Conservation (phyloP, 1,140 invertebrate genomes). For the Chionoecetes opilio region DNA sequence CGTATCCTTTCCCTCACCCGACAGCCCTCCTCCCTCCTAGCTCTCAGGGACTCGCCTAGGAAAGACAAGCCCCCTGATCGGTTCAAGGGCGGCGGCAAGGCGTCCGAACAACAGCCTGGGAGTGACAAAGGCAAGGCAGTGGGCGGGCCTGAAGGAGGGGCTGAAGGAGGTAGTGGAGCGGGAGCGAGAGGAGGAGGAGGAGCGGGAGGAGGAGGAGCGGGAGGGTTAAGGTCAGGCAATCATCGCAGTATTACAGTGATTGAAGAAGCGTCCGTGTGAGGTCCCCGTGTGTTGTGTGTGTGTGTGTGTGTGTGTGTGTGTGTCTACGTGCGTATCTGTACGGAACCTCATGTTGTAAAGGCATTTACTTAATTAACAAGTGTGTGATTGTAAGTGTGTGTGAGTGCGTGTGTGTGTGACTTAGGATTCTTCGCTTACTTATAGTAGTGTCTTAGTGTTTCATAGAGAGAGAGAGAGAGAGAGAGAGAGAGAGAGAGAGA, state of each 20-base stretch:
- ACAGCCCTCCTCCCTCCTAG: slow-evolving; percentile 36
- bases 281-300: neutral
- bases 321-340: neutral
- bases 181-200: neutral
- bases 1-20: slow-evolving; percentile 50
- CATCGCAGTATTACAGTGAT: neutral
- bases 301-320: neutral
- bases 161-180: neutral
- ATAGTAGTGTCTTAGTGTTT: too few species aligned
- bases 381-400: neutral
- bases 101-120: too few species aligned
- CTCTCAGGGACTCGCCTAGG: slow-evolving; percentile 57
- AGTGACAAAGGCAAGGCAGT: neutral
- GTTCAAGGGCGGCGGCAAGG: neutral
- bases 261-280: slow-evolving; percentile 59
- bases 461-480: neutral
- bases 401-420: neutral
- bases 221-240: neutral
- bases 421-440: neutral
- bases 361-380: neutral
- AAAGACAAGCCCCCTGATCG: slow-evolving; percentile 50
- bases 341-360: slow-evolving; percentile 14
- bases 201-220: too few species aligned
- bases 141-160: neutral
- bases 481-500: neutral